These are phyloP conservation scores for Xerus rutilus DNA, from an alignment of 2,797 vertebrate species.

Conservation along the genomic window DNA sequence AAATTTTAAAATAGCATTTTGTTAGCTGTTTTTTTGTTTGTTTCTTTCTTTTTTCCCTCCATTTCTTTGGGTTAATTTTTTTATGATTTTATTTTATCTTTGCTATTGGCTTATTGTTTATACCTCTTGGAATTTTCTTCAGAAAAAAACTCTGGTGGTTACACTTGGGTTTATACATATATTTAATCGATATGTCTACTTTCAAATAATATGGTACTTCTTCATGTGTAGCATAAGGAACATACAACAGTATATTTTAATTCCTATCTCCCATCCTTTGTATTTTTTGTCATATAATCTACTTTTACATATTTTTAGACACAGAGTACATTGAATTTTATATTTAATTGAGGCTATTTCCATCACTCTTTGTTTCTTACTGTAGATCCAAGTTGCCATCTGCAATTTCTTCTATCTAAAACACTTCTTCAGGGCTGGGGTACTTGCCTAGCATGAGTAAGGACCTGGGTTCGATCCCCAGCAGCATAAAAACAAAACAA, in stretches of 20 bases:
- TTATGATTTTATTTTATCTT: not conserved
- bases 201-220: not conserved
- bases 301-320: not conserved
- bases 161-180: not conserved
- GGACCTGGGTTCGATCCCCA: too few species aligned
- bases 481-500: too few species aligned
- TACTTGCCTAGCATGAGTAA: too few species aligned
- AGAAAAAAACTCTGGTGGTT: not conserved
- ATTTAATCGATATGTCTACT: not conserved
- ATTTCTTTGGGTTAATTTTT: not conserved
- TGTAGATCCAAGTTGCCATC: not conserved
- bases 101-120: not conserved
- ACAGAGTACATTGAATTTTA: constrained; percentile 24
- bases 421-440: too few species aligned
- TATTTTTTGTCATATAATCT: not conserved
- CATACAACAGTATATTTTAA: not conserved
- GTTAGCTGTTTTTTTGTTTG: not conserved
- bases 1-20: not conserved
- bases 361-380: not conserved
- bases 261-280: not conserved
- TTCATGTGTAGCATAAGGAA: not conserved
- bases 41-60: not conserved
- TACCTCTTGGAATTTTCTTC: not conserved
- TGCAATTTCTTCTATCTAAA: not conserved
- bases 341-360: not conserved